These are phyloP conservation scores for Doryteuthis pealeii DNA, from an alignment of 1,140 invertebrate species.

Conservation along the genomic window DNA sequence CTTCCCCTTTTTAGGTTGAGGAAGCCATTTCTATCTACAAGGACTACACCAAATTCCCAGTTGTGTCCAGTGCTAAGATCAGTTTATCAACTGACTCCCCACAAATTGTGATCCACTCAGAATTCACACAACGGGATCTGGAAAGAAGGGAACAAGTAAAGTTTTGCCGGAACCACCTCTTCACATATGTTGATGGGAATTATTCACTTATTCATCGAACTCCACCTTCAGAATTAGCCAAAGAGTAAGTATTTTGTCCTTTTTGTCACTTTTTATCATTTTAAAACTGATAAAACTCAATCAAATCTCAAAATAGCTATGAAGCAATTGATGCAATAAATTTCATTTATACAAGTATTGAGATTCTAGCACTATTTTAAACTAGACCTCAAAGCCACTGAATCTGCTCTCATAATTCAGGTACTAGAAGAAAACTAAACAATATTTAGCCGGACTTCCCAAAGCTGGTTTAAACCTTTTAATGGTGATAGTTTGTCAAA, in stretches of 20 bases:
- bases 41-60: background rate
- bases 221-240: constrained; percentile 25
- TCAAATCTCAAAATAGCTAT: no score
- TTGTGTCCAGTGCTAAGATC: background rate
- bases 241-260: constrained; percentile 25
- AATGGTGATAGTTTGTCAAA: no score
- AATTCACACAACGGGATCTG: constrained; percentile 45
- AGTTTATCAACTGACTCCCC: background rate
- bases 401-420: no score
- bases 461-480: no score
- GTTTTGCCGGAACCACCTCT: constrained; percentile 31
- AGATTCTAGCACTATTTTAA: no score
- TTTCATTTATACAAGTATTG: no score
- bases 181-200: constrained; percentile 20
- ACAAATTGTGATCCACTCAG: constrained; percentile 19
- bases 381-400: no score
- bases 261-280: constrained; percentile 15
- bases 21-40: constrained; percentile 1
- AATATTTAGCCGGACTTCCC: no score
- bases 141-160: constrained; percentile 44
- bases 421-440: no score
- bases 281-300: no score
- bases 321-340: no score
- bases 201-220: constrained; percentile 5
- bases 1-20: background rate